Conservation (phyloP, 2,797 vertebrate species). For the Ambastaia sidthimunki region DNA sequence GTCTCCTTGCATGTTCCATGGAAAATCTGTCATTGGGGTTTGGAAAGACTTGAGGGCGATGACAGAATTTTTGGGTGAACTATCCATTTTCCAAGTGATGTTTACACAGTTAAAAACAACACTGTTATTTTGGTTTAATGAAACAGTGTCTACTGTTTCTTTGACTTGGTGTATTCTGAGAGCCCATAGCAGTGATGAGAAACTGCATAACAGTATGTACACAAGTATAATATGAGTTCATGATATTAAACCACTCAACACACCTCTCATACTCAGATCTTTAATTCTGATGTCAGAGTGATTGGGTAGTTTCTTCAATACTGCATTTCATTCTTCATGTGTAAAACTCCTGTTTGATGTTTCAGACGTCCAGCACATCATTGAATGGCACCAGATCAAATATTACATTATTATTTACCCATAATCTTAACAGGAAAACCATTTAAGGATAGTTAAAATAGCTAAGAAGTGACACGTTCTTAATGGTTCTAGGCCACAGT, state of each 20-base stretch:
- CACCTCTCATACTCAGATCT: too few relatives aligned
- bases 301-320: neutral
- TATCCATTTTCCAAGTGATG: neutral
- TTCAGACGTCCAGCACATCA: slow-evolving; percentile 51
- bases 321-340: neutral
- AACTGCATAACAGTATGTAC: too few relatives aligned
- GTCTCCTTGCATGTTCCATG: neutral
- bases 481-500: slow-evolving; percentile 58
- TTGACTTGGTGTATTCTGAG: neutral
- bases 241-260: too few relatives aligned
- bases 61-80: neutral
- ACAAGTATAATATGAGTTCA: too few relatives aligned
- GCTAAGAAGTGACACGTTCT: slow-evolving; percentile 63
- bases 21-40: neutral
- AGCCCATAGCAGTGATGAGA: too few relatives aligned
- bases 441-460: slow-evolving; percentile 65
- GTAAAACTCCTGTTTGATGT: neutral
- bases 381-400: slow-evolving; percentile 65
- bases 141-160: neutral
- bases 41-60: neutral
- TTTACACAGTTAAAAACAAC: neutral
- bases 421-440: slow-evolving; percentile 64
- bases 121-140: neutral
- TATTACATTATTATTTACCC: slow-evolving; percentile 56
- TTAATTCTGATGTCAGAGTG: neutral